phyloP scores from a whole-genome alignment of 1,140 invertebrate genomes.

The Polypedilum pembai region DNA sequence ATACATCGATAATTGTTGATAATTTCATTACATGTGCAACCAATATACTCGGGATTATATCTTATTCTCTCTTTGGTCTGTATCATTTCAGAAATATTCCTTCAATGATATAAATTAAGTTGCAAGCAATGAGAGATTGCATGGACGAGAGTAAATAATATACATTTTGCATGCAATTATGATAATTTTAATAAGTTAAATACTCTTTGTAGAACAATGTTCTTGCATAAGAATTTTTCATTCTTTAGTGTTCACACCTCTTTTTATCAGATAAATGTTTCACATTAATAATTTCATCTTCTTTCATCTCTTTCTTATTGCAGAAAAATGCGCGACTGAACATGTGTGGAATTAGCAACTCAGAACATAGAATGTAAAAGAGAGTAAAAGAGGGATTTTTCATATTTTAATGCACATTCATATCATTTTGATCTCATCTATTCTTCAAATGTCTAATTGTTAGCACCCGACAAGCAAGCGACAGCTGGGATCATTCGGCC shows the following conservation, averaged over 20 bases:
- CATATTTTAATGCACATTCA: slow-evolving; percentile 3
- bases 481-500: slow-evolving; percentile 24
- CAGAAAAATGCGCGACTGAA: too few species aligned
- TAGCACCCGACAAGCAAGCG: background rate
- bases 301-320: background rate
- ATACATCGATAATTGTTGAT: background rate
- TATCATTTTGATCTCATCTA: slow-evolving; percentile 1
- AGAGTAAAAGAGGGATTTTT: too few species aligned
- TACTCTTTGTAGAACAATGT: background rate
- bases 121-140: background rate
- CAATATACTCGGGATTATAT: background rate
- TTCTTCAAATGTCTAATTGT: slow-evolving; percentile 19
- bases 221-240: slow-evolving; percentile 1
- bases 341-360: too few species aligned
- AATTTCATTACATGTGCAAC: slow-evolving; percentile 10
- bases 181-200: slow-evolving; percentile 28
- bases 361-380: too few species aligned
- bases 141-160: slow-evolving; percentile 8
- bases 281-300: background rate
- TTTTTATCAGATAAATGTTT: slow-evolving; percentile 26
- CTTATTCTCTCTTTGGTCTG: background rate
- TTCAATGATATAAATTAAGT: slow-evolving; percentile 21
- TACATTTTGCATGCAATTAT: slow-evolving; percentile 22
- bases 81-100: background rate
- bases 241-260: slow-evolving; percentile 21